Percentiles rank a stretch among this genome's conserved stretches.
Conservation (phyloP, 2,888 invertebrate genomes). For the Cantharis rufa region DNA sequence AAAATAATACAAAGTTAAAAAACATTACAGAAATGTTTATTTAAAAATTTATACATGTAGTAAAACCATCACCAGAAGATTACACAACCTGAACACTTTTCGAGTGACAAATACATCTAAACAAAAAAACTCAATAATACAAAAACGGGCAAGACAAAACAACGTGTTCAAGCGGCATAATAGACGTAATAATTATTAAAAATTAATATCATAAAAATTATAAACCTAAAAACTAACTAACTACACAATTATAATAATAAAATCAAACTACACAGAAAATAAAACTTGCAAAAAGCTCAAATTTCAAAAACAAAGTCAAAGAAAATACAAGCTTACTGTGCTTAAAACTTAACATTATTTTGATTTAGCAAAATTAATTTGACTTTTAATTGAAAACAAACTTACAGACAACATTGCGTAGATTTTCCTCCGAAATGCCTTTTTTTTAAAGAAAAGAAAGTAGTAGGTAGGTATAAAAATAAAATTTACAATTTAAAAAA, state of each 20-base stretch:
- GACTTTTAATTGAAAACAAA: conserved; percentile 32
- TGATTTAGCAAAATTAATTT: conserved; percentile 25
- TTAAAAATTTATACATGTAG: conserved; percentile 51
- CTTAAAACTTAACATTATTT: conserved; percentile 44
- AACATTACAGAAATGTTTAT: conserved; percentile 56
- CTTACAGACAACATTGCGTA: conserved; percentile 55
- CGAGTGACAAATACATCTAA: background rate
- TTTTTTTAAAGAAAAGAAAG: conserved; percentile 33
- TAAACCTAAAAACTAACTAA: conserved; percentile 36
- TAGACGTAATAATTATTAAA: conserved; percentile 36
- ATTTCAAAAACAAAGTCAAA: conserved; percentile 28
- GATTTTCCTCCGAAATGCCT: conserved; percentile 54
- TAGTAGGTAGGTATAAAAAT: conserved; percentile 12
- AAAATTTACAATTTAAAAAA: background rate
- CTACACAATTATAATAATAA: conserved; percentile 41
- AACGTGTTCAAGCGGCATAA: conserved; percentile 44
- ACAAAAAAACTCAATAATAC: conserved; percentile 14
- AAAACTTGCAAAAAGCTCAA: conserved; percentile 39
- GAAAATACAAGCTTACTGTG: conserved; percentile 48
- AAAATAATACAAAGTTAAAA: conserved; percentile 52
- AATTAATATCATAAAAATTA: conserved; percentile 41
- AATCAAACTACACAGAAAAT: conserved; percentile 37
- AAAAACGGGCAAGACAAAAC: conserved; percentile 25
- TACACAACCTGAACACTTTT: conserved; percentile 32
- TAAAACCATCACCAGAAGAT: conserved; percentile 51